These are phyloP conservation scores for Ifrita kowaldi DNA, from an alignment of 2,113 vertebrate genomes.

Conservation along the genomic window DNA sequence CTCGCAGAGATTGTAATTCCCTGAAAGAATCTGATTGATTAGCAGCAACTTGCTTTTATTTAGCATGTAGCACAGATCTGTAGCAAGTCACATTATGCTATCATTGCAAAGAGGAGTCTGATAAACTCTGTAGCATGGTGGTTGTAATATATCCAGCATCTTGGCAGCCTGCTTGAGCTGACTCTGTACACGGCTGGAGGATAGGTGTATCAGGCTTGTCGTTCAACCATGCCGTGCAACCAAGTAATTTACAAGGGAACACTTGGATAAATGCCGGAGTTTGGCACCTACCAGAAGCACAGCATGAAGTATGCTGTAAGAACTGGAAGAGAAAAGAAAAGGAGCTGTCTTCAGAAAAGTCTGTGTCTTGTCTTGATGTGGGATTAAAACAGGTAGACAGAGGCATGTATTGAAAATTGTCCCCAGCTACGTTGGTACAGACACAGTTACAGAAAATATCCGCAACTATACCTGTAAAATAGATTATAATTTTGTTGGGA, in stretches of 20 bases:
- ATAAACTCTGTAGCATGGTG: not conserved
- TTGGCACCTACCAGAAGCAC: not conserved
- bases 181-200: fast-evolving
- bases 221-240: not conserved
- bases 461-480: not conserved
- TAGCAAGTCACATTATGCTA: not conserved
- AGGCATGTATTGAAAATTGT: not conserved
- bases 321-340: not conserved
- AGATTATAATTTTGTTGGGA: not conserved
- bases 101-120: not conserved
- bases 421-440: not conserved
- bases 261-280: not conserved
- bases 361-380: not conserved
- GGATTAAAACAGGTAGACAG: not conserved
- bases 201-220: not conserved
- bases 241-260: not conserved
- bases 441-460: not conserved
- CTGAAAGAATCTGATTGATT: not conserved
- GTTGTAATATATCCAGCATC: not conserved
- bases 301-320: not conserved
- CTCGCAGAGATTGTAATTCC: not conserved
- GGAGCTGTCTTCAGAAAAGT: not conserved
- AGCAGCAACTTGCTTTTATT: not conserved
- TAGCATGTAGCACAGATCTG: not conserved
- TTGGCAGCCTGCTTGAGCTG: not conserved